Conservation (phyloP, 1,140 invertebrate species). For the Philopotamus ludificatus region DNA sequence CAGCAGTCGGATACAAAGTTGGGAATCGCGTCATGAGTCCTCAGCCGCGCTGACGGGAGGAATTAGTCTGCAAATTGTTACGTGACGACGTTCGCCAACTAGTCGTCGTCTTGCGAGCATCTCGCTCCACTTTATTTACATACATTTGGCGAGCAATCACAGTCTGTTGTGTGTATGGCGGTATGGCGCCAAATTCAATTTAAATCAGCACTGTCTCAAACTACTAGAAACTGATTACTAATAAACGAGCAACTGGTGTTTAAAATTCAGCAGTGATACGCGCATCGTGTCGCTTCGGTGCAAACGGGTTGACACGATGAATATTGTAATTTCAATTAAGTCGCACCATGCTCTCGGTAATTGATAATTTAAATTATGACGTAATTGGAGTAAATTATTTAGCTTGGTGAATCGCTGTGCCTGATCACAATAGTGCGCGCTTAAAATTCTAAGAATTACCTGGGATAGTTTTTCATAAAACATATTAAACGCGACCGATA, state of each 20-base stretch:
- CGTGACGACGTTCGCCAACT: conserved; percentile 33
- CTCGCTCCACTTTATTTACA: conserved; percentile 28
- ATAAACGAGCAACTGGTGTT: background rate
- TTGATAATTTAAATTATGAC: no score
- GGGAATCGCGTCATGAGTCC: conserved; percentile 6
- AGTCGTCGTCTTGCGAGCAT: conserved; percentile 10
- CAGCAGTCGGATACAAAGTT: background rate
- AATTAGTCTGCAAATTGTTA: conserved; percentile 37
- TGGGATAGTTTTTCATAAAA: no score
- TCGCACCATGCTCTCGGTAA: no score
- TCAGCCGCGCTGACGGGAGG: conserved; percentile 5
- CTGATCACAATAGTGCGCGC: no score
- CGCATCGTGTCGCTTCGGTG: no score
- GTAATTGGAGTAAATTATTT: no score
- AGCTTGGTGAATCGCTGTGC: no score
- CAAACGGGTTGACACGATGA: no score
- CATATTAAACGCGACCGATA: no score
- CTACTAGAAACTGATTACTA: conserved; percentile 3
- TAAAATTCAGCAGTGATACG: background rate
- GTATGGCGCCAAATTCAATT: conserved; percentile 16
- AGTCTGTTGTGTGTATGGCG: conserved; percentile 3
- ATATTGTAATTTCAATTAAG: no score
- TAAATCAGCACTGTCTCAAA: background rate
- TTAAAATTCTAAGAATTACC: no score
- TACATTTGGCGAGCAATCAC: conserved; percentile 32